Evolutionary conservation across 2,113 vertebrate genomes (phyloP).

Genomic region (Chamaea fasciata): DNA sequence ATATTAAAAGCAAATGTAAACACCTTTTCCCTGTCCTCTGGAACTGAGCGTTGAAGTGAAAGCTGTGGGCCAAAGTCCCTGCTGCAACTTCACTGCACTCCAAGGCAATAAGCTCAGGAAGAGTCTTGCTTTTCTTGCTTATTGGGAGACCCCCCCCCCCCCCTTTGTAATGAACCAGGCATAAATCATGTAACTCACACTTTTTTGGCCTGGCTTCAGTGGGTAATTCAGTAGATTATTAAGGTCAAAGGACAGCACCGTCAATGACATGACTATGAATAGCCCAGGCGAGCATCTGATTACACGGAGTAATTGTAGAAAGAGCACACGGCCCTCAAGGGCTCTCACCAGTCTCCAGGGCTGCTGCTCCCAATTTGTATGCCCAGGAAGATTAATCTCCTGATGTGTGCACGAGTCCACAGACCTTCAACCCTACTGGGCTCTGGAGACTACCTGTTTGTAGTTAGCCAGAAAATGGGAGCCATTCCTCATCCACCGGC

Average conservation of each 20-base stretch:
- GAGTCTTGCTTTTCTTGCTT: not conserved
- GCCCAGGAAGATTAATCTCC: slow-evolving; percentile 26
- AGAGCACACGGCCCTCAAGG: slow-evolving; percentile 30
- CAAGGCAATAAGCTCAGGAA: not conserved
- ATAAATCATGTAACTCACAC: slow-evolving; percentile 58
- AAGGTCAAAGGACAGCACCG: slow-evolving; percentile 63
- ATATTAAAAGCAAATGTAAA: slow-evolving; percentile 51
- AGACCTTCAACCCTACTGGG: not conserved
- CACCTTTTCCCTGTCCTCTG: slow-evolving; percentile 17
- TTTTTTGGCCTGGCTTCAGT: slow-evolving; percentile 55
- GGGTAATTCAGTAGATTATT: slow-evolving; percentile 69
- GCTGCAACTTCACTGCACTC: not conserved
- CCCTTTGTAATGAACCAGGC: not conserved
- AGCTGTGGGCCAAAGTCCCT: not conserved
- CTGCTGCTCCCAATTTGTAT: slow-evolving; percentile 1
- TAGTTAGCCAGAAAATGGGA: not conserved
- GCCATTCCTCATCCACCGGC: slow-evolving; percentile 1
- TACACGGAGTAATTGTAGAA: slow-evolving; percentile 56
- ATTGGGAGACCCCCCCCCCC: not conserved
- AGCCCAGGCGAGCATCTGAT: slow-evolving; percentile 43
- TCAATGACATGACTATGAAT: slow-evolving; percentile 64
- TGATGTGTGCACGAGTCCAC: not conserved
- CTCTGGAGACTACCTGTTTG: slow-evolving; percentile 12
- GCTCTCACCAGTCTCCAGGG: not conserved
- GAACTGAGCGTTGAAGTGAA: slow-evolving; percentile 48